Conservation (phyloP, 2,113 vertebrate species). For the Paradoxurus hermaphroditus region DNA sequence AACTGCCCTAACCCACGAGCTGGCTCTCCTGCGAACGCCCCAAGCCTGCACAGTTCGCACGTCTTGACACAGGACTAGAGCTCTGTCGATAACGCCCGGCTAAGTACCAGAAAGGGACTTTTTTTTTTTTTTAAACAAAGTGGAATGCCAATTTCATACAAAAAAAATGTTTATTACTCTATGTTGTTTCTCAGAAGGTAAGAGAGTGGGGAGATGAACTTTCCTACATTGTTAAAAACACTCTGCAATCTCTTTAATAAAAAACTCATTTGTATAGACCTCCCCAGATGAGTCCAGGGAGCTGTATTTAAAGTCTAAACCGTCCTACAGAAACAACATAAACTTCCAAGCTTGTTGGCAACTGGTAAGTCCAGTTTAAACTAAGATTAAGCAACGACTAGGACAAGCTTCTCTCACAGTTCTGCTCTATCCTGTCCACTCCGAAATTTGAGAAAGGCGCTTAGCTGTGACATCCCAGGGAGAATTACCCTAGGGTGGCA, state of each 20-base stretch:
- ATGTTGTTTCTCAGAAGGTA: neutral
- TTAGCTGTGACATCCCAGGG: neutral
- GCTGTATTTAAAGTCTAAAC: neutral
- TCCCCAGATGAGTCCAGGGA: neutral
- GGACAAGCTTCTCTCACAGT: neutral
- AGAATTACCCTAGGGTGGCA: neutral
- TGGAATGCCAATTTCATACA: neutral
- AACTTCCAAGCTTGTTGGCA: neutral
- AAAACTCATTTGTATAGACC: neutral
- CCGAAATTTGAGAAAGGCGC: neutral
- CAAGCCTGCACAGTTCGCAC: neutral
- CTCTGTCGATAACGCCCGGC: neutral
- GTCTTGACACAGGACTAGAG: neutral
- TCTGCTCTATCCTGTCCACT: neutral
- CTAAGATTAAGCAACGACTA: neutral
- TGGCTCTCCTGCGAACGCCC: neutral
- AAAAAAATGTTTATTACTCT: neutral
- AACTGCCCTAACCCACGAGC: neutral
- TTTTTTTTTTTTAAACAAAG: neutral
- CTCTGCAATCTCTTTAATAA: neutral
- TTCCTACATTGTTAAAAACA: neutral
- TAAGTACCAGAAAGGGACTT: neutral
- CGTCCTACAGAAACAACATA: neutral
- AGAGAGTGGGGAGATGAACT: neutral
- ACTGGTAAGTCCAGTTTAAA: conserved; percentile 24